These are phyloP conservation scores for Thripadectes ignobilis DNA, from an alignment of 2,797 vertebrate species.

Conservation along the genomic window DNA sequence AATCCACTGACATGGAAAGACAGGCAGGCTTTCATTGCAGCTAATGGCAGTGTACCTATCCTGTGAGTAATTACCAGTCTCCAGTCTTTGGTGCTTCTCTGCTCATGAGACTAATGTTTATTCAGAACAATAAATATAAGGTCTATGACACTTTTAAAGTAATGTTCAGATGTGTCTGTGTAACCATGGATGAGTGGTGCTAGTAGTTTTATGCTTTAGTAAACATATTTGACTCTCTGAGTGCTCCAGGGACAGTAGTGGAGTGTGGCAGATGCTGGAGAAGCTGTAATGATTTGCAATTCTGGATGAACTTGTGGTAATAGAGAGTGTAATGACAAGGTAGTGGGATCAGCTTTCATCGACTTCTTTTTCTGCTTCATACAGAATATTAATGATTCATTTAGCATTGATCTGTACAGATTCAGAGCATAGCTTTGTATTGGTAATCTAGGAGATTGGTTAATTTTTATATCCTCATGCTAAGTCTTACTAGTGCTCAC, in stretches of 20 bases:
- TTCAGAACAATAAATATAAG: constrained; percentile 74
- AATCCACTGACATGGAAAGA: constrained; percentile 64
- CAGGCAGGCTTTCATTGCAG: constrained; percentile 40
- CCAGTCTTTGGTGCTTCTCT: constrained; percentile 27
- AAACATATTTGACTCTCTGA: constrained; percentile 62
- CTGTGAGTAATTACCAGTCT: constrained; percentile 58
- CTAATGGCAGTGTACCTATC: constrained; percentile 73
- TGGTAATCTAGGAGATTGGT: constrained; percentile 26
- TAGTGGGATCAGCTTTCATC: constrained; percentile 28
- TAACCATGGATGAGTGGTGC: constrained; percentile 63
- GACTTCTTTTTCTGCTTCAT: neutral
- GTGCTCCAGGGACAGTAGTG: constrained; percentile 48
- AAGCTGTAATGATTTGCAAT: constrained; percentile 62
- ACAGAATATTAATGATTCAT: constrained; percentile 59
- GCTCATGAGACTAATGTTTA: constrained; percentile 73
- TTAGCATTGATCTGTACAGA: constrained; percentile 54
- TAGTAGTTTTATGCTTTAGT: constrained; percentile 70
- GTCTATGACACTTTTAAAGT: constrained; percentile 73
- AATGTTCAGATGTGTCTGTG: constrained; percentile 63
- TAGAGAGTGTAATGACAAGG: constrained; percentile 57
- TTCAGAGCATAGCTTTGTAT: constrained; percentile 24
- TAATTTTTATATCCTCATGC: constrained; percentile 40
- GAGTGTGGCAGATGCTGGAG: constrained; percentile 39
- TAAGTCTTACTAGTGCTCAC: constrained; percentile 41
- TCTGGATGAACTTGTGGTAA: constrained; percentile 63